Evolutionary conservation across 1,140 invertebrate genomes (phyloP).

Genomic region (Calycopis cecrops): DNA sequence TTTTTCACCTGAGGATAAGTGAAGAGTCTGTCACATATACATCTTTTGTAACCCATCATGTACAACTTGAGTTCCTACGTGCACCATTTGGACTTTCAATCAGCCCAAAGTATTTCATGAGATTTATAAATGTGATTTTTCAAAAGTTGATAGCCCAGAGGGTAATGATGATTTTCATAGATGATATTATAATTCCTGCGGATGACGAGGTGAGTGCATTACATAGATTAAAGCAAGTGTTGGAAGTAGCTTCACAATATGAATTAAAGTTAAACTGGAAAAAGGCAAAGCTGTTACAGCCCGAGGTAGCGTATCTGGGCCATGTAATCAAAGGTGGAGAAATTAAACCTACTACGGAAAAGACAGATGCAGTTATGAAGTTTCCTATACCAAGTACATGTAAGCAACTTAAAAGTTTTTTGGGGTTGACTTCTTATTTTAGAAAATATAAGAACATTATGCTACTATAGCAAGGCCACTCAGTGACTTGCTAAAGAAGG

Average conservation of each 20-base stretch:
- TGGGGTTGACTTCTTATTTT: background rate
- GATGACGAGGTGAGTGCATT: too few species aligned
- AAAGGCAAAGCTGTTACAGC: slow-evolving; percentile 47
- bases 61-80: slow-evolving; percentile 26
- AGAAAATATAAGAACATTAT: background rate
- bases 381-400: background rate
- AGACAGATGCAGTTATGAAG: too few species aligned
- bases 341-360: slow-evolving; percentile 32
- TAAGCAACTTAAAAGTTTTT: background rate
- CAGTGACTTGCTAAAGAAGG: background rate
- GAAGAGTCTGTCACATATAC: slow-evolving; percentile 28
- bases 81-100: slow-evolving; percentile 27
- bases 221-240: slow-evolving; percentile 26
- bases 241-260: slow-evolving; percentile 36
- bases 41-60: slow-evolving; percentile 30
- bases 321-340: slow-evolving; percentile 29
- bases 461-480: background rate
- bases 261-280: slow-evolving; percentile 50
- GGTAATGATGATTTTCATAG: too few species aligned
- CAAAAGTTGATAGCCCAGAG: too few species aligned
- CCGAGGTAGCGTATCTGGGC: slow-evolving; percentile 46
- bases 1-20: slow-evolving; percentile 25
- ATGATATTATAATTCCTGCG: too few species aligned
- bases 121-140: too few species aligned
- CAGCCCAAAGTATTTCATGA: too few species aligned